These are phyloP conservation scores for Ondatra zibethicus DNA, from an alignment of 2,113 vertebrate genomes.

Conservation along the genomic window DNA sequence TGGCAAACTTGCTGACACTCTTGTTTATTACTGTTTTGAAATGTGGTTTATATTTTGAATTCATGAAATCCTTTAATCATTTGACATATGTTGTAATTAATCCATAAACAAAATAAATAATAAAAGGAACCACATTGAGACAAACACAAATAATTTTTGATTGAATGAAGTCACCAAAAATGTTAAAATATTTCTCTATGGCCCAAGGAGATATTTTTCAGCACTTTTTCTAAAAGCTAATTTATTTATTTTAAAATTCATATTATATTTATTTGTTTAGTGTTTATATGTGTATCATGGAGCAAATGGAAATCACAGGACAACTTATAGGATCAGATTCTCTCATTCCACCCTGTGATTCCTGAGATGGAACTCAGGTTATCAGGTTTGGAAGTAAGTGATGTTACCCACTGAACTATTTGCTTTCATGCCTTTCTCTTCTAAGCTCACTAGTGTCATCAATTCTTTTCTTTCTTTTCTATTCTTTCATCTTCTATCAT, in stretches of 20 bases:
- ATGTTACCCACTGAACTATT: neutral
- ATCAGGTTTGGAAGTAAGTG: too few relatives aligned
- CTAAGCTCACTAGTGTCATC: neutral
- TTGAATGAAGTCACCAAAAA: neutral
- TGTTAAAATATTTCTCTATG: neutral
- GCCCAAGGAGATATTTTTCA: neutral
- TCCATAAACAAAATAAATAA: slow-evolving; percentile 15
- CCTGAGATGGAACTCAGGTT: neutral
- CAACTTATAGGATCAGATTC: neutral
- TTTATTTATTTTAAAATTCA: neutral
- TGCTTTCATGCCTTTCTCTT: neutral
- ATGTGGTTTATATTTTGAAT: neutral
- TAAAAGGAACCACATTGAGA: neutral
- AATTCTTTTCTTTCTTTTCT: neutral
- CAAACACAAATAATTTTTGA: slow-evolving; percentile 2
- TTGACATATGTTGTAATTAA: neutral
- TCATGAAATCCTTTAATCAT: neutral
- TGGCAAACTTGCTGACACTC: neutral
- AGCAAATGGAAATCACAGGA: neutral
- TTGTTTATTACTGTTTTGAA: neutral
- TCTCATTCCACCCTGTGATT: neutral
- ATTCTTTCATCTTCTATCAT: neutral
- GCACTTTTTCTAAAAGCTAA: neutral
- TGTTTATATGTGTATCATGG: neutral
- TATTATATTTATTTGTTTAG: neutral